Conservation (phyloP, 2,113 vertebrate species). For the Nothobranchius kuhntae region DNA sequence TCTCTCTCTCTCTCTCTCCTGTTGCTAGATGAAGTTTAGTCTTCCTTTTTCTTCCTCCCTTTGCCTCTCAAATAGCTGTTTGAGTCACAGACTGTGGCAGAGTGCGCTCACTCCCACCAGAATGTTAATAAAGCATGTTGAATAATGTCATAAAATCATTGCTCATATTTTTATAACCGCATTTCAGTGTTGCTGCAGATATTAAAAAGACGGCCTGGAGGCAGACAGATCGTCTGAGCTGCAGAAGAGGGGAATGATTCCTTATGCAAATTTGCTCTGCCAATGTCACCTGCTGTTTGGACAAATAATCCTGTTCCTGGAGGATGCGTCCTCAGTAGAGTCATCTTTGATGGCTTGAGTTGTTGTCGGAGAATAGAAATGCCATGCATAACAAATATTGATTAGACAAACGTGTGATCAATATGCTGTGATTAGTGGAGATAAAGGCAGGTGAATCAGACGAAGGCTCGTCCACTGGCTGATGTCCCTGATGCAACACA, state of each 20-base stretch:
- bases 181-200: constrained; percentile 57
- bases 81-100: constrained; percentile 21
- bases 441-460: constrained; percentile 48
- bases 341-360: constrained; percentile 21
- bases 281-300: constrained; percentile 57
- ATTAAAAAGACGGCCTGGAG: constrained; percentile 49
- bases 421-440: constrained; percentile 56
- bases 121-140: constrained; percentile 54
- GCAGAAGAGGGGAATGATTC: constrained; percentile 13
- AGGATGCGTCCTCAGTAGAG: constrained; percentile 43
- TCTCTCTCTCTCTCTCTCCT: constrained; percentile 26
- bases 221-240: constrained; percentile 44
- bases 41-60: constrained; percentile 17
- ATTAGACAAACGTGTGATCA: constrained; percentile 44
- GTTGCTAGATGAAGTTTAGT: constrained; percentile 45
- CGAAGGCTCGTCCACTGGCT: constrained; percentile 12
- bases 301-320: constrained; percentile 55
- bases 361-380: constrained; percentile 55
- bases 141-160: constrained; percentile 55
- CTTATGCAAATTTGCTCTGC: constrained; percentile 53
- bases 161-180: constrained; percentile 59
- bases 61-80: constrained; percentile 39
- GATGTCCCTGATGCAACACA: constrained; percentile 1
- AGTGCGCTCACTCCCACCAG: constrained; percentile 22
- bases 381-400: constrained; percentile 63